phyloP scores from a whole-genome alignment of 2,113 vertebrate genomes.

The Phrynosoma blainvillii region DNA sequence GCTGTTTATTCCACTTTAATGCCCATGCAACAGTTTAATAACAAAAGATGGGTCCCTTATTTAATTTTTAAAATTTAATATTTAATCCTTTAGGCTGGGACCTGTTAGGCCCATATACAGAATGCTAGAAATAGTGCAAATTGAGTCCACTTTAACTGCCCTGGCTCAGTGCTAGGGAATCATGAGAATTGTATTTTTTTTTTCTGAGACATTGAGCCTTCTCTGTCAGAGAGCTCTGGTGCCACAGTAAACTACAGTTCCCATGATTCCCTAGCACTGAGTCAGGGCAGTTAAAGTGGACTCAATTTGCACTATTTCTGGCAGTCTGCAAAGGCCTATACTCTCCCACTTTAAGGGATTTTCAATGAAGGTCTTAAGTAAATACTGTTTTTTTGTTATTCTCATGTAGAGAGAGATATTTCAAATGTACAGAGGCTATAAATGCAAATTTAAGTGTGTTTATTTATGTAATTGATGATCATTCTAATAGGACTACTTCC shows the following conservation, averaged over 20 bases:
- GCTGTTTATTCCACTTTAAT: neutral
- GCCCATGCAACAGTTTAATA: neutral
- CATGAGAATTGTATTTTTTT: too few species aligned
- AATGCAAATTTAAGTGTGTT: slow-evolving; percentile 21
- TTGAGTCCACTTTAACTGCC: too few species aligned
- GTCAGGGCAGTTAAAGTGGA: too few species aligned
- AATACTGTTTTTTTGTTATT: neutral
- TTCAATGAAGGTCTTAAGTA: neutral
- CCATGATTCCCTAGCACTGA: too few species aligned
- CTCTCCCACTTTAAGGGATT: fast-evolving
- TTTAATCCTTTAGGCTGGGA: neutral
- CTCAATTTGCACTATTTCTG: too few species aligned
- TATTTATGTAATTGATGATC: neutral
- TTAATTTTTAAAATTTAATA: too few species aligned
- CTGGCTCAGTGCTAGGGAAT: too few species aligned
- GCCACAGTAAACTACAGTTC: too few species aligned
- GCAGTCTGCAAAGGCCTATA: neutral
- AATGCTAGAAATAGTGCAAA: too few species aligned
- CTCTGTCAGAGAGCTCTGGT: too few species aligned
- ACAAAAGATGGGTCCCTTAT: neutral
- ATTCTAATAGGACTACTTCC: fast-evolving
- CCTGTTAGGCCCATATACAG: neutral
- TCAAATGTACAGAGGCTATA: neutral
- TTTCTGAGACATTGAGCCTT: too few species aligned
- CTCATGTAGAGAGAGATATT: neutral